phyloP scores from a whole-genome alignment of 2,797 vertebrate genomes.

The Halcyon badia region DNA sequence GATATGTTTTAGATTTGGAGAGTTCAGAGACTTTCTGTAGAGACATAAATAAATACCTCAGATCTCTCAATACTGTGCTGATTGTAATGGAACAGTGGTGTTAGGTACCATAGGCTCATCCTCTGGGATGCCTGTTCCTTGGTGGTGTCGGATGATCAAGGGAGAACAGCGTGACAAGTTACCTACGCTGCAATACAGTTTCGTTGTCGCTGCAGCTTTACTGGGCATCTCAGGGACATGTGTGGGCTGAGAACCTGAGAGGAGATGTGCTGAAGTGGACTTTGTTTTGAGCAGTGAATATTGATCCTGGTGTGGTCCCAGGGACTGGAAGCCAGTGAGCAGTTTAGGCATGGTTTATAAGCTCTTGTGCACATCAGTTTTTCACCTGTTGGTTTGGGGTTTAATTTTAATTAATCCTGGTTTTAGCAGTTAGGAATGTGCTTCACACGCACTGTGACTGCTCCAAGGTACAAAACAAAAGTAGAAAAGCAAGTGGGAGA shows the following conservation, averaged over 20 bases:
- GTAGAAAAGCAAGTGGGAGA: not conserved
- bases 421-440: accelerated
- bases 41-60: not conserved
- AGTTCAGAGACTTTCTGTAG: not conserved
- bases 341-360: not conserved
- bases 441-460: accelerated
- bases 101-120: not conserved
- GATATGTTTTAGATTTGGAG: not conserved
- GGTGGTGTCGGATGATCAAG: accelerated
- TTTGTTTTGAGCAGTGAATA: not conserved
- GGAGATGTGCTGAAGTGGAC: not conserved
- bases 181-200: no score
- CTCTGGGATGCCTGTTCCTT: not conserved
- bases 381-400: not conserved
- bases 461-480: not conserved
- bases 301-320: accelerated
- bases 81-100: not conserved
- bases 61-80: not conserved
- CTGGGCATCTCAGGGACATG: accelerated
- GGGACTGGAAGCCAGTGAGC: not conserved
- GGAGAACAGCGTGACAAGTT: not conserved
- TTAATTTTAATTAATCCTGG: not conserved
- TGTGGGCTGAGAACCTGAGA: not conserved
- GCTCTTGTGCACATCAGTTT: not conserved
- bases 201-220: not conserved